These are phyloP conservation scores for Centrocercus urophasianus DNA, from an alignment of 2,113 vertebrate species.

Conservation along the genomic window DNA sequence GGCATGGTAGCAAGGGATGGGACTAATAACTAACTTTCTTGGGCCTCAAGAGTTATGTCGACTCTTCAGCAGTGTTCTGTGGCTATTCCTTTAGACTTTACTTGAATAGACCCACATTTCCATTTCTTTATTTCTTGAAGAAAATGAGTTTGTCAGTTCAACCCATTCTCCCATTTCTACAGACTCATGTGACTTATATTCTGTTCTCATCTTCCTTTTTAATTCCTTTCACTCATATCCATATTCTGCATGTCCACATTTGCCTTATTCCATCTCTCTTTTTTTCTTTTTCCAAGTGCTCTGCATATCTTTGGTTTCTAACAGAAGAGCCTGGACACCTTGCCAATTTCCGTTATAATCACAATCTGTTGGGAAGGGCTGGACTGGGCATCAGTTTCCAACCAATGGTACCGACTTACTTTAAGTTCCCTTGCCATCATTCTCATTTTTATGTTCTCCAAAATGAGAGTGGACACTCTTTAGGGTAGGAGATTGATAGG, in stretches of 20 bases:
- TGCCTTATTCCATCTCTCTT: not conserved
- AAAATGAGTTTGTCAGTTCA: not conserved
- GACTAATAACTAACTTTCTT: no score
- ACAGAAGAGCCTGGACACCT: not conserved
- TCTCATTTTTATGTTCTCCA: not conserved
- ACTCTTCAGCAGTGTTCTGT: not conserved
- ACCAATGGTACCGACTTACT: not conserved
- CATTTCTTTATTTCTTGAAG: not conserved
- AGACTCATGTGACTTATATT: not conserved
- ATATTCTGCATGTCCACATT: not conserved
- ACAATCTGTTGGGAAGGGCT: not conserved
- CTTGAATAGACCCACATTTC: not conserved
- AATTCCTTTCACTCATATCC: not conserved
- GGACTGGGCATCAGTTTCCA: not conserved
- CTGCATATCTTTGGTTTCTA: not conserved
- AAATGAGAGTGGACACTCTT: not conserved
- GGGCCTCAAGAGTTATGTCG: not conserved
- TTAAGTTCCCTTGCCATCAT: conserved; percentile 23
- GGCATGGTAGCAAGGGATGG: no score
- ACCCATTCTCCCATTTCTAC: not conserved
- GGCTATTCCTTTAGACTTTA: not conserved
- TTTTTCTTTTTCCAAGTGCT: not conserved
- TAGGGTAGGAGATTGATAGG: conserved; percentile 14
- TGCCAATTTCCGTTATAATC: not conserved
- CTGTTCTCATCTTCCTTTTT: not conserved